Percentiles rank a stretch among this genome's conserved stretches.
Evolutionary conservation across 23 tunicate species (phyloP).

Genomic region (Ciona savignyi): DNA sequence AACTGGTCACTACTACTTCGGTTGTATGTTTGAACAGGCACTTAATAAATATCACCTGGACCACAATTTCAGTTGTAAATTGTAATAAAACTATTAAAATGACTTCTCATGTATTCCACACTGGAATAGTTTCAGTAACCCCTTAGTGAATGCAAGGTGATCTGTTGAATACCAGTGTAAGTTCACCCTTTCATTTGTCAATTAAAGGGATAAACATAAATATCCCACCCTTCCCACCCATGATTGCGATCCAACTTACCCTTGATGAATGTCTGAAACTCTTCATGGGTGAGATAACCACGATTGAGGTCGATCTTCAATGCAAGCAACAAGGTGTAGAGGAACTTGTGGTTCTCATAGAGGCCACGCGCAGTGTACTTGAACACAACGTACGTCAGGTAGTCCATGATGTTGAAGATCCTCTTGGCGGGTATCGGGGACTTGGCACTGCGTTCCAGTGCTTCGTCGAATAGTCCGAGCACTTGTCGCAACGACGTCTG

Average conservation of each 20-base stretch:
- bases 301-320: slow-evolving; percentile 75
- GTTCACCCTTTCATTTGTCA: no score
- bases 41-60: not conserved
- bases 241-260: no score
- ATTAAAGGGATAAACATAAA: no score
- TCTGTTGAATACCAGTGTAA: no score
- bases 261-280: slow-evolving; percentile 83
- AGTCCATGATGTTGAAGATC: slow-evolving; percentile 73
- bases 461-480: slow-evolving; percentile 60
- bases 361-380: slow-evolving; percentile 82
- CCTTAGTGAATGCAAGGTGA: no score
- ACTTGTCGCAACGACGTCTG: slow-evolving; percentile 82
- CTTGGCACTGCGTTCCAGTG: slow-evolving; percentile 56
- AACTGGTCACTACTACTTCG: no score
- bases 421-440: slow-evolving; percentile 80
- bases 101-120: no score
- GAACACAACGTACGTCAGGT: slow-evolving; percentile 64
- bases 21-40: not conserved
- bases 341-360: slow-evolving; percentile 86
- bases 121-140: no score
- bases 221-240: no score
- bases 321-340: slow-evolving; percentile 74
- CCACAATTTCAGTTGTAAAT: no score
- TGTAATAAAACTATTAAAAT: no score
- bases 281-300: slow-evolving; percentile 62